Percentiles rank a stretch among this genome's conserved stretches.
These are phyloP conservation scores for Drosophila recens DNA, from an alignment of 2,888 invertebrate genomes.

Conservation along the genomic window DNA sequence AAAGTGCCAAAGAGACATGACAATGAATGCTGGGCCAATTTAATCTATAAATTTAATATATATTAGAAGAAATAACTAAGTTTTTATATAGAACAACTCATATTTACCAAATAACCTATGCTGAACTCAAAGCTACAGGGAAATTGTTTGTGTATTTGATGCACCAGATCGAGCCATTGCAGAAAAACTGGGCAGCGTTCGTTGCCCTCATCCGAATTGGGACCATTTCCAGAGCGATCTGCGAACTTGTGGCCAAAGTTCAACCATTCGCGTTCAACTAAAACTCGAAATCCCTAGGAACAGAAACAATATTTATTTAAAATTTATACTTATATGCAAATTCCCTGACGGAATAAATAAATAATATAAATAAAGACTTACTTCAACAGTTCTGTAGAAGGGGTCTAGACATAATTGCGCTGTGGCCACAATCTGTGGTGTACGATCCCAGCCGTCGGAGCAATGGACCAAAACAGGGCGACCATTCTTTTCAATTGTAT, in stretches of 20 bases:
- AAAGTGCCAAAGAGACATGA: slow-evolving; percentile 99
- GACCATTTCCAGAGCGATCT: slow-evolving; percentile 95
- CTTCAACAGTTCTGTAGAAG: slow-evolving; percentile 96
- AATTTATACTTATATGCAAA: no score
- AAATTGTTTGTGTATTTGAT: slow-evolving; percentile 95
- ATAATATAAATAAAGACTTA: slow-evolving; percentile 73
- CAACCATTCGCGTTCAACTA: slow-evolving; percentile 98
- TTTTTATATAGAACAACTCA: background rate
- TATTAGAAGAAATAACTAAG: background rate
- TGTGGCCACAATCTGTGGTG: slow-evolving; percentile 97
- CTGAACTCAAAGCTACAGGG: slow-evolving; percentile 98
- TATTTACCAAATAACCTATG: slow-evolving; percentile 93
- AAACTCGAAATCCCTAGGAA: slow-evolving; percentile 94
- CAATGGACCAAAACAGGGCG: slow-evolving; percentile 98
- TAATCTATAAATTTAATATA: slow-evolving; percentile 88
- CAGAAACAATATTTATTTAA: background rate
- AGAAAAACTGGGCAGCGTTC: slow-evolving; percentile 98
- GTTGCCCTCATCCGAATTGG: slow-evolving; percentile 94
- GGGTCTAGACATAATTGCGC: slow-evolving; percentile 97
- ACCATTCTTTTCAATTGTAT: slow-evolving; percentile 92
- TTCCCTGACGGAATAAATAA: no score
- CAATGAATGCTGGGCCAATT: slow-evolving; percentile 97
- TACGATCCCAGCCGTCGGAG: slow-evolving; percentile 99
- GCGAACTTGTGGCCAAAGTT: slow-evolving; percentile 99
- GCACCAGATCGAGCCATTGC: slow-evolving; percentile 98